Conservation (phyloP, 2,888 invertebrate species). For the Drosophila yooni region DNA sequence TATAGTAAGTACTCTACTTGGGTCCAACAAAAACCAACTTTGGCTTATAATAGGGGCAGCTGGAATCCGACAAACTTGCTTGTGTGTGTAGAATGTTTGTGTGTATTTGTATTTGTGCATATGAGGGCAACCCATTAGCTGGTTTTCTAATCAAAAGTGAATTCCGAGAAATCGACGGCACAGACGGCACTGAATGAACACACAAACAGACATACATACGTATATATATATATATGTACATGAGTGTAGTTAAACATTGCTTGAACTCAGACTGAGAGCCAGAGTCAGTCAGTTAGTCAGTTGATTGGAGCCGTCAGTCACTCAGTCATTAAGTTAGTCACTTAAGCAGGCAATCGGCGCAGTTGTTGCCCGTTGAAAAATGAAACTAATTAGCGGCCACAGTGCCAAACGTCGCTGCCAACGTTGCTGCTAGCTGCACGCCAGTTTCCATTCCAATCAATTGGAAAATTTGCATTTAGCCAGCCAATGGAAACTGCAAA, state of each 20-base stretch:
- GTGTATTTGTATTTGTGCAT: conserved; percentile 18
- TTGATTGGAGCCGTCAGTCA: conserved; percentile 54
- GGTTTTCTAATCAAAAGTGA: conserved; percentile 50
- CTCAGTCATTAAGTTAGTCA: conserved; percentile 53
- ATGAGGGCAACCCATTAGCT: conserved; percentile 43
- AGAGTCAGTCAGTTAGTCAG: conserved; percentile 6
- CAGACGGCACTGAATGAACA: conserved; percentile 27
- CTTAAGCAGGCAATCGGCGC: conserved; percentile 62
- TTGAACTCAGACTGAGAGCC: conserved; percentile 7
- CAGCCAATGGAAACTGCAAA: conserved; percentile 39
- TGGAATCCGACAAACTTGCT: not conserved
- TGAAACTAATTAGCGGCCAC: conserved; percentile 75
- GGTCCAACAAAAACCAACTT: not conserved
- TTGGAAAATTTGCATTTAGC: conserved; percentile 80
- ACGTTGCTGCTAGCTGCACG: conserved; percentile 20
- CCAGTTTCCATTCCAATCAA: conserved; percentile 76
- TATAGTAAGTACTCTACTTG: not conserved
- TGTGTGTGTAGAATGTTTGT: not conserved
- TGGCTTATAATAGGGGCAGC: not conserved
- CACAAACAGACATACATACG: conserved; percentile 2
- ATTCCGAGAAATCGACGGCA: conserved; percentile 43
- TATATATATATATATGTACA: not conserved
- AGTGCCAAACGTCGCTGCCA: conserved; percentile 34
- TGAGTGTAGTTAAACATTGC: conserved; percentile 6
- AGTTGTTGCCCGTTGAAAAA: conserved; percentile 61